Evolutionary conservation across 2,888 invertebrate species (phyloP), one percentile per base, ranked within the genome.

Genomic region (Callinectes sapidus): DNA sequence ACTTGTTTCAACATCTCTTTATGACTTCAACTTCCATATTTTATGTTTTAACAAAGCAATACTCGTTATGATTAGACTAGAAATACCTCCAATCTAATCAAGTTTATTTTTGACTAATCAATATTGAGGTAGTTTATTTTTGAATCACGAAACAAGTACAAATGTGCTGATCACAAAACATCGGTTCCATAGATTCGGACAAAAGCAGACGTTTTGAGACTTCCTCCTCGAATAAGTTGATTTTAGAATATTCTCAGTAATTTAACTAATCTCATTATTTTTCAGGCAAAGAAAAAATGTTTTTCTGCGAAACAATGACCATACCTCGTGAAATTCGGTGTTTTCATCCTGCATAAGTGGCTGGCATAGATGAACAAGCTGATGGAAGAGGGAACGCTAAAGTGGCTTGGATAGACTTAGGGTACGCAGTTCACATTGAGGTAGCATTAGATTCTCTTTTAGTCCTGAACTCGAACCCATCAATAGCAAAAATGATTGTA

Each of bases 401-500:
- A 5, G 23, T 48, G 48, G 48, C 48, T 48, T 48, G 48, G 48
- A 48, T 48, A 48, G 48, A 10, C 3, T 48, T 48, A 48, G 48
- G 48, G 10, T 10, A 48, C 48, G 48, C 48, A 6, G 48, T 10
- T 48, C 48, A 48, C 48, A 48, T 10, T 48, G 3, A 23, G 23
- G 6, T n/a, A 71, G n/a, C 71, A 71, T n/a, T 71, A n/a, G 71
- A 71, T 71, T 71, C 71, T 23, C 28, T 71, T 71, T 8, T 28
- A 10, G 1, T 71, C 13, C 2, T 71, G 61, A 16, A 23, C 61
- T 10, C 13, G 5, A 13, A n/a, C 28, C 71, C n/a, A 71, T 71
- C 71, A 71, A 71, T 71, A 71, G 28, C 71, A 35, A 61, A 35
- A 89, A 89, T 35, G 39, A 61, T 61, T 89, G 89, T 89, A 61